Percentiles rank a stretch among this genome's conserved stretches.
These are phyloP conservation scores for Brevipalpus yothersi DNA, from an alignment of 1,140 invertebrate species.

Conservation along the genomic window DNA sequence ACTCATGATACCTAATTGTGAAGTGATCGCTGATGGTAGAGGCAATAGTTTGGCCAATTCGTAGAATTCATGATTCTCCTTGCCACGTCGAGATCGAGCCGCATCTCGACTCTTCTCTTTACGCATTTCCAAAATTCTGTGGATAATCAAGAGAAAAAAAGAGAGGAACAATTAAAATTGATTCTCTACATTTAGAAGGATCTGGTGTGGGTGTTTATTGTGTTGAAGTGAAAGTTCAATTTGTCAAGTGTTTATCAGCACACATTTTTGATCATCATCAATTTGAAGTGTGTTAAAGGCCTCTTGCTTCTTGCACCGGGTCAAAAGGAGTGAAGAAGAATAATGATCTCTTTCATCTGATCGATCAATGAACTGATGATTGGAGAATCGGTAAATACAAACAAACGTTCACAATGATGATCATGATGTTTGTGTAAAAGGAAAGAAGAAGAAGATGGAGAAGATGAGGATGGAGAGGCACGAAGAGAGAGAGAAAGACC, in stretches of 20 bases:
- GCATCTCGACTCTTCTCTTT: constrained; percentile 94
- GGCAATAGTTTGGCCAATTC: constrained; percentile 93
- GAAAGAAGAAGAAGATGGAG: background rate
- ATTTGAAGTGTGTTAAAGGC: too few species aligned
- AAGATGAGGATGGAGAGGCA: background rate
- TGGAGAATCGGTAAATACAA: too few species aligned
- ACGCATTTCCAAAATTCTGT: constrained; percentile 77
- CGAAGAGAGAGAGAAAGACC: too few species aligned
- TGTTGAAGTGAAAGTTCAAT: too few species aligned
- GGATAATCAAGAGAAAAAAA: constrained; percentile 17
- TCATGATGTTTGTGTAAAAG: too few species aligned
- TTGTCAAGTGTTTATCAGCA: too few species aligned
- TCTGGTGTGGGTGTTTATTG: background rate
- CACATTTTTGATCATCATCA: background rate
- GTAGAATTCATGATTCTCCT: constrained; percentile 97
- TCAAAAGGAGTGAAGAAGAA: too few species aligned
- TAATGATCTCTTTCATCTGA: too few species aligned
- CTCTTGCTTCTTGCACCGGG: too few species aligned
- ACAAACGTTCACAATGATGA: too few species aligned
- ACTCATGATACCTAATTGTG: constrained; percentile 28
- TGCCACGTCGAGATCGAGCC: constrained; percentile 70
- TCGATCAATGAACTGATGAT: too few species aligned
- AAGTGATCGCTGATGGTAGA: constrained; percentile 80
- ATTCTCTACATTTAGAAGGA: background rate
- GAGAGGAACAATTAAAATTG: background rate